Evolutionary conservation across 1,140 invertebrate genomes (phyloP).

Genomic region (Gryon sp.): DNA sequence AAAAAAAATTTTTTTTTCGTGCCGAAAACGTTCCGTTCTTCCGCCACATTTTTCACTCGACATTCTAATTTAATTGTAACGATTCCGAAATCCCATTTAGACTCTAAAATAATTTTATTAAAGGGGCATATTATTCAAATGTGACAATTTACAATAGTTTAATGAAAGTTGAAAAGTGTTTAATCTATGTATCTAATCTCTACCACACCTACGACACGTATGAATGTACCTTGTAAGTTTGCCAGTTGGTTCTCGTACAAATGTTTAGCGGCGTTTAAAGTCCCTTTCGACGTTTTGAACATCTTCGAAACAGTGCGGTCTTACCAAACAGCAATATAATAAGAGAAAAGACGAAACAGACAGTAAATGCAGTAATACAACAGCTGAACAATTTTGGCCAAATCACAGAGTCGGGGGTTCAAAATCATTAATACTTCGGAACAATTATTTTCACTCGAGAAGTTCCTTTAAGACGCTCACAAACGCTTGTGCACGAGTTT

Average conservation of each 20-base stretch:
- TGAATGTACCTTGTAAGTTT: conserved; percentile 30
- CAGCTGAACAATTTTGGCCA: conserved; percentile 17
- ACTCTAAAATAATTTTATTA: conserved; percentile 25
- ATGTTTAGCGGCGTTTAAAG: conserved; percentile 10
- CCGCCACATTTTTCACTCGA: too few species aligned
- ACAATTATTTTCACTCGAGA: conserved; percentile 45
- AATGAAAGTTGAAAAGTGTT: conserved; percentile 11
- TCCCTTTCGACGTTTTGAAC: conserved; percentile 11
- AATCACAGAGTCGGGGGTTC: conserved; percentile 15
- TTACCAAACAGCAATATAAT: background rate
- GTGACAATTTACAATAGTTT: too few species aligned
- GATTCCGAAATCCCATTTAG: background rate
- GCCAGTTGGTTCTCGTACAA: conserved; percentile 31
- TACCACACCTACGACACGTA: conserved; percentile 31
- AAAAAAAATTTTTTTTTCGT: too few species aligned
- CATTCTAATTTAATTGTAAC: conserved; percentile 15
- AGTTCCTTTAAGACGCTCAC: conserved; percentile 6
- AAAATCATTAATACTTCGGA: conserved; percentile 38
- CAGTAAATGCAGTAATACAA: conserved; percentile 4
- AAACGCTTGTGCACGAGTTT: conserved; percentile 23
- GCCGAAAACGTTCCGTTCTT: too few species aligned
- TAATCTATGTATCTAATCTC: conserved; percentile 37
- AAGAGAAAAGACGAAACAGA: background rate
- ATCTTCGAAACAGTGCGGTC: conserved; percentile 1
- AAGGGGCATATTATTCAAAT: too few species aligned